Evolutionary conservation across 2,797 vertebrate species (phyloP), one percentile per base, ranked within the genome.

Genomic region (Dendrocincla fuliginosa): DNA sequence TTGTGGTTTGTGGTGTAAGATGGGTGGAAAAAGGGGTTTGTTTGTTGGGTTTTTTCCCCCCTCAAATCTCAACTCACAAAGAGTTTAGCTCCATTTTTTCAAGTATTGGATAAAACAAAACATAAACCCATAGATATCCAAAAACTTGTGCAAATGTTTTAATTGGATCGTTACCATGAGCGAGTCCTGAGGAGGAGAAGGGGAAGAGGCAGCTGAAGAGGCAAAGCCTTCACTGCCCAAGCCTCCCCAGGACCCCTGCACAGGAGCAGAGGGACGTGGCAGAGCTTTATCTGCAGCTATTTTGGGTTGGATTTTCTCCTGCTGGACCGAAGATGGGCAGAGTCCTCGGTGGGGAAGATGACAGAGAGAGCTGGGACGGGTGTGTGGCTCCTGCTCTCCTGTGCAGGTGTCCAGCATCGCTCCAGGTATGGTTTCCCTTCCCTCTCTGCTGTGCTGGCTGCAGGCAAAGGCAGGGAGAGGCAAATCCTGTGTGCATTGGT

Each of bases 341-440:
- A 47, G n/a, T 81, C 9, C 7, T 74, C 23, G 65, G 35, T 42
- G 50, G 23, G 44, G 35, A 59, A 83, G 32, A n/a, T 5, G 20
- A 7, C 84, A 53, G 19, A 28, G 5, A 12, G 71, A 24, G 27
- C 30, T 46, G 77, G 32, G 15, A 18, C 5, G 32, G 16, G 18
- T 28, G 33, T 4, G 1, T 22, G 17, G 53, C 33, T 32, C 20
- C 47, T 67, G 15, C 49, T 37, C 2, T 35, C 13, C 57, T 56
- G 16, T 2, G 52, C 27, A 47, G 0, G 0, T 41, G 44, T 16
- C 86, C 61, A 20, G 17, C 3, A 33, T 30, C 2, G 4, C 24
- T 46, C 55, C 50, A 57, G 57, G 37, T 39, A 8, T 19, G 41
- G 16, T 79, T 68, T 42, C 53, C 37, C 22, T 47, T 74, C 46